phyloP scores from a whole-genome alignment of 2,113 vertebrate species.

The Falcunculus frontatus region DNA sequence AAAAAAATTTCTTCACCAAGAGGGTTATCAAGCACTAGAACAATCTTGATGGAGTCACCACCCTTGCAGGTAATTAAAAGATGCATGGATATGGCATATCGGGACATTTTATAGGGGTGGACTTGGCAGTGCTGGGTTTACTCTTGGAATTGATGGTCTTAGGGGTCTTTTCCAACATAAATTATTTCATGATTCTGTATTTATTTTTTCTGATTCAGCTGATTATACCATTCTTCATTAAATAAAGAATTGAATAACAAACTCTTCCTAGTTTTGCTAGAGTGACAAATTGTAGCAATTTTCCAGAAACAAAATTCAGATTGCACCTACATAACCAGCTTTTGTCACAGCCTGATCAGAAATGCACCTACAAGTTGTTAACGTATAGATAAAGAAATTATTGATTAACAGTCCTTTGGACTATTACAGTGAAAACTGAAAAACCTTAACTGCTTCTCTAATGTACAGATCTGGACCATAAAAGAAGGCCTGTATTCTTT shows the following conservation, averaged over 20 bases:
- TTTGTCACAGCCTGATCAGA: background rate
- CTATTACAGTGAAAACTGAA: background rate
- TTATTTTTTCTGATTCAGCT: background rate
- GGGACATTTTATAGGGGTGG: background rate
- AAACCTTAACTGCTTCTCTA: background rate
- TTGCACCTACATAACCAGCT: background rate
- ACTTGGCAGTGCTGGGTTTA: background rate
- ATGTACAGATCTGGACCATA: background rate
- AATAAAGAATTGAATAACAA: background rate
- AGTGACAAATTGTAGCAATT: background rate
- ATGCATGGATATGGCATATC: accelerated
- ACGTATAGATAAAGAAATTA: background rate
- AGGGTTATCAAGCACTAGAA: background rate
- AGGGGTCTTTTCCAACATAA: background rate
- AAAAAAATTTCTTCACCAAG: background rate
- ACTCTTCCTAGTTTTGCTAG: background rate
- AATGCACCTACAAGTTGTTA: background rate
- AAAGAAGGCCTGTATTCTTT: background rate
- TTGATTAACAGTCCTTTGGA: background rate
- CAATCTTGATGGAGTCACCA: background rate
- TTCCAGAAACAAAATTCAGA: background rate
- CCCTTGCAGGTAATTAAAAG: background rate
- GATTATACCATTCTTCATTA: background rate
- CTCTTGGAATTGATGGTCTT: background rate
- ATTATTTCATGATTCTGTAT: background rate